Evolutionary conservation across 1,140 invertebrate species (phyloP).

Genomic region (Aphelenchoides avenae): DNA sequence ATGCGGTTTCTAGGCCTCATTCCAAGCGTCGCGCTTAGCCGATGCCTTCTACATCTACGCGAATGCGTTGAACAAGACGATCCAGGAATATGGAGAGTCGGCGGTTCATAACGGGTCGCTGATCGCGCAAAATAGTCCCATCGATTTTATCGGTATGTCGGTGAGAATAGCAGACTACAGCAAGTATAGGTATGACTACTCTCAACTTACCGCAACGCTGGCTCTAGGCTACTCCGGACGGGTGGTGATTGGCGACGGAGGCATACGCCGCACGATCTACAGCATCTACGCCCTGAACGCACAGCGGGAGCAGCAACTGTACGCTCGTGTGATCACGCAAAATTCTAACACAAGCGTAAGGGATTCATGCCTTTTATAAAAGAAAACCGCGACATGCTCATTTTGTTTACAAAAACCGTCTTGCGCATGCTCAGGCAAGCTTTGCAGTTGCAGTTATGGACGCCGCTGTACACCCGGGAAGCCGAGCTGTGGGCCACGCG

Average conservation of each 20-base stretch:
- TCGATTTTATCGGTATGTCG: slow-evolving; percentile 8
- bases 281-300: slow-evolving; percentile 1
- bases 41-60: slow-evolving; percentile 34
- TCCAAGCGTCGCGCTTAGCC: too few relatives aligned
- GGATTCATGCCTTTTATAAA: too few relatives aligned
- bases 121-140: background rate
- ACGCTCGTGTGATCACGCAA: slow-evolving; percentile 3
- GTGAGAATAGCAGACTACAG: too few relatives aligned
- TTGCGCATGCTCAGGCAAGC: too few relatives aligned
- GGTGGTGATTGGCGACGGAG: slow-evolving; percentile 1
- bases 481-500: too few relatives aligned
- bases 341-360: too few relatives aligned
- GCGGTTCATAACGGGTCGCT: slow-evolving; percentile 1
- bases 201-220: background rate
- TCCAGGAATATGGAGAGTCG: background rate
- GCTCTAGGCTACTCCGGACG: slow-evolving; percentile 3
- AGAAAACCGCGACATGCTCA: too few relatives aligned
- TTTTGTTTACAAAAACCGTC: too few relatives aligned
- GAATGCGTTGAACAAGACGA: slow-evolving; percentile 1
- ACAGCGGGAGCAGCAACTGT: background rate
- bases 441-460: too few relatives aligned
- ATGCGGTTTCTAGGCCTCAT: slow-evolving; percentile 25
- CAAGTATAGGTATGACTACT: background rate
- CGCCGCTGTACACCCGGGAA: too few relatives aligned
- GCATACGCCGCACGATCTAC: background rate